Base-by-base conservation (phyloP, 1,140 invertebrate genomes). In the Trichonephila inaurata region DNA sequence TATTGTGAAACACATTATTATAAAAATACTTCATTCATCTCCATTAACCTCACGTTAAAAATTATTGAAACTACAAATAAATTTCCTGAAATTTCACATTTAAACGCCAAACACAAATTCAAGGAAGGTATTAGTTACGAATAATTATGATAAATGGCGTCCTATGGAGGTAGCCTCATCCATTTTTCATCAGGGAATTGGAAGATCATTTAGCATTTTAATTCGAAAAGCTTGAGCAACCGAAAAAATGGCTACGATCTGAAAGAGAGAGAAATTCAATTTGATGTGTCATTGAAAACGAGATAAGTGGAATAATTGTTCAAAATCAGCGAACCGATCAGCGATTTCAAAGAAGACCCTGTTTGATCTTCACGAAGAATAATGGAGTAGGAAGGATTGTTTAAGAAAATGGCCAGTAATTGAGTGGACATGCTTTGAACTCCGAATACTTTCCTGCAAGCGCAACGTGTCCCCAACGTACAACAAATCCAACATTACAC, bases 301-400 rank as follows among this genome's bases (percentile, higher is more conserved):
- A 83, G 82, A 83, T 83, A 83, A 83, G 28, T 58, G 44, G 82
- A n/a, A 83, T 83, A 83, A 83, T 83, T 83, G 82, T 83, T 24
- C 82, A 44, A 83, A 83, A 83, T 60, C 82, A 83, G 82, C 82
- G 7, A 51, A 83, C 44, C 82, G 82, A 51, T 51, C 82, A 60
- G 82, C 3, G 44, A 51, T 83, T 51, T 83, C 82, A 24, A 77
- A 77, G 72, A 77, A 77, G 51, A 83, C 44, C 44, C 82, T 51
- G 82, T 51, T 58, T 58, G 82, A 83, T 58, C 82, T 21, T 24
- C 82, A 24, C 12, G 24, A 58, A 83, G 82, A 51, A 77, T 77
- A 33, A 77, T 33, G 33, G 72, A 40, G 18, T 77, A 77, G 72
- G 72, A 77, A 77, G 72, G 33, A 77, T 77, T 40, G 72, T 77